These are phyloP conservation scores for Plebejus argus DNA, from an alignment of 2,888 invertebrate genomes.

Conservation along the genomic window DNA sequence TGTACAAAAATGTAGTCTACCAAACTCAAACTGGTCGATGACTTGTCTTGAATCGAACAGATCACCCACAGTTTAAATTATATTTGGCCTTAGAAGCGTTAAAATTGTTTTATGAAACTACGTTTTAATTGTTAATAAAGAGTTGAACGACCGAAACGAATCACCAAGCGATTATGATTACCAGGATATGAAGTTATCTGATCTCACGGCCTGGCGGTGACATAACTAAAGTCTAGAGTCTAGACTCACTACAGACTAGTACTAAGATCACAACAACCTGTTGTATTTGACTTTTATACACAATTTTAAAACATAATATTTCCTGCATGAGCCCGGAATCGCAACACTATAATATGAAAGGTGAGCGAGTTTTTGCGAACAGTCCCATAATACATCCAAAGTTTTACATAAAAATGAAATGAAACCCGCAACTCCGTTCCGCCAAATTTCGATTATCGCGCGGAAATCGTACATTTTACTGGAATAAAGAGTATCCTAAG, in stretches of 20 bases:
- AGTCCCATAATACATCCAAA: background rate
- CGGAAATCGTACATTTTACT: too few relatives aligned
- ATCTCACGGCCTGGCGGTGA: slow-evolving; percentile 27
- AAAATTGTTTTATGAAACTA: slow-evolving; percentile 24
- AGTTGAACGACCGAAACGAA: slow-evolving; percentile 29
- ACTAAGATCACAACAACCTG: slow-evolving; percentile 20
- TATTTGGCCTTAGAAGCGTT: slow-evolving; percentile 24
- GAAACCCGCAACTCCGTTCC: too few relatives aligned
- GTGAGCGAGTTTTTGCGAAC: slow-evolving; percentile 3
- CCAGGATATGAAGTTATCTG: slow-evolving; percentile 30
- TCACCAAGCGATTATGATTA: slow-evolving; percentile 29
- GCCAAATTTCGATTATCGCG: too few relatives aligned
- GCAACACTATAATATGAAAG: slow-evolving; percentile 8
- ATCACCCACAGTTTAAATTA: slow-evolving; percentile 5
- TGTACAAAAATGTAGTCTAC: slow-evolving; percentile 15
- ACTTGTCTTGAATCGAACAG: background rate
- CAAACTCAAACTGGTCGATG: background rate
- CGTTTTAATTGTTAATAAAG: slow-evolving; percentile 30
- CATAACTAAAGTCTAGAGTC: slow-evolving; percentile 31
- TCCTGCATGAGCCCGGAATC: slow-evolving; percentile 10
- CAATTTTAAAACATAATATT: slow-evolving; percentile 22
- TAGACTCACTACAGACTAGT: slow-evolving; percentile 15
- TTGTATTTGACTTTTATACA: background rate
- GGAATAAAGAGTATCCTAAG: too few relatives aligned
- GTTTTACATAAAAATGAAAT: background rate